Percentiles rank a stretch among this genome's conserved stretches.
phyloP scores from a whole-genome alignment of 2,113 vertebrate genomes.

The Ammodytes marinus region DNA sequence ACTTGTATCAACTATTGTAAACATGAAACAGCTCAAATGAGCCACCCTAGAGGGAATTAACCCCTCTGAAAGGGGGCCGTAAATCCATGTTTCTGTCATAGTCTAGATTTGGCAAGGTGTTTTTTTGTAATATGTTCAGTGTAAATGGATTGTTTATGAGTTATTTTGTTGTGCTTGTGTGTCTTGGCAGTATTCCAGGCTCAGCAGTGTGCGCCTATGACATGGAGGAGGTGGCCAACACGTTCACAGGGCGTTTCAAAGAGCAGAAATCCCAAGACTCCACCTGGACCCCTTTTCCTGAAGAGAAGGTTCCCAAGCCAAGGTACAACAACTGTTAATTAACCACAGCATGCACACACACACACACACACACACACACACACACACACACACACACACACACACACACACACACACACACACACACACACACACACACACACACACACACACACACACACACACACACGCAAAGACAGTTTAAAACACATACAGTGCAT shows the following conservation, averaged over 20 bases:
- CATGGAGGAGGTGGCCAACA: constrained; percentile 94
- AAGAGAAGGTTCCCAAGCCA: constrained; percentile 95
- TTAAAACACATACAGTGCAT: not conserved
- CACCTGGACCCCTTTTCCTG: constrained; percentile 97
- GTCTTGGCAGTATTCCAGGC: constrained; percentile 92
- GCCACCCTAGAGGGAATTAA: constrained; percentile 27
- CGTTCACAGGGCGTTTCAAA: constrained; percentile 97
- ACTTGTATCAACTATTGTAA: constrained; percentile 20
- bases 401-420: constrained; percentile 20
- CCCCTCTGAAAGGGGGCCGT: constrained; percentile 29
- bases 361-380: constrained; percentile 26
- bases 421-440: not conserved
- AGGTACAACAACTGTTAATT: constrained; percentile 85
- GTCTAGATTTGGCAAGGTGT: constrained; percentile 59
- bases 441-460: not conserved
- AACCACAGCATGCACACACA: constrained; percentile 9
- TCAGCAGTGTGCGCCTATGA: constrained; percentile 98
- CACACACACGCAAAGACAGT: not conserved
- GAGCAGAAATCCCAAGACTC: constrained; percentile 98
- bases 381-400: not conserved
- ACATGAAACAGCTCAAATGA: constrained; percentile 43
- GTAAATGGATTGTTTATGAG: constrained; percentile 37
- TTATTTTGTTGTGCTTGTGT: constrained; percentile 46
- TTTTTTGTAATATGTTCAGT: constrained; percentile 59
- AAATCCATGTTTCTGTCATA: constrained; percentile 51